Evolutionary conservation across 2,797 vertebrate genomes (phyloP).

Genomic region (Phrynocephalus forsythii): DNA sequence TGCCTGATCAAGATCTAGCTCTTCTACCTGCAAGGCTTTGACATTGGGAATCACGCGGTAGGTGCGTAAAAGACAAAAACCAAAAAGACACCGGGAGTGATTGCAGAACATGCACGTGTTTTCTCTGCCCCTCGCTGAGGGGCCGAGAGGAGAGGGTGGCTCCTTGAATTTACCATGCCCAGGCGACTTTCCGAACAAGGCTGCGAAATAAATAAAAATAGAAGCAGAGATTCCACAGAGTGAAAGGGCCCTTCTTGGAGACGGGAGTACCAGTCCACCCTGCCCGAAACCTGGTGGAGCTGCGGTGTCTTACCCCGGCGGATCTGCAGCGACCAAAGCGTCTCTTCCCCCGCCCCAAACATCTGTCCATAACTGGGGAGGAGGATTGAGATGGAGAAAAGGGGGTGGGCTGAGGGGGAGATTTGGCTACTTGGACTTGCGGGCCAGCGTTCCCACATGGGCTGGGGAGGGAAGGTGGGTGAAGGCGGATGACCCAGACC

Average conservation of each 20-base stretch:
- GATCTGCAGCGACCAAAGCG: neutral
- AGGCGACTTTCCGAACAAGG: neutral
- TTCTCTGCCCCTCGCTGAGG: neutral
- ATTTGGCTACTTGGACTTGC: neutral
- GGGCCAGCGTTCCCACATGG: neutral
- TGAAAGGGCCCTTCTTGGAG: too few species aligned
- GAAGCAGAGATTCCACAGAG: neutral
- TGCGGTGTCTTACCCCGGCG: neutral
- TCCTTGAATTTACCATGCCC: neutral
- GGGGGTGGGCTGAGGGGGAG: neutral
- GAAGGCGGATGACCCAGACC: neutral
- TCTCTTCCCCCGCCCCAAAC: neutral
- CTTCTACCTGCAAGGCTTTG: neutral
- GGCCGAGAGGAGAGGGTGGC: neutral
- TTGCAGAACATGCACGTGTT: neutral
- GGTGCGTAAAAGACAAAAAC: neutral
- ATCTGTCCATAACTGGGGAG: neutral
- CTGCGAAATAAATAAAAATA: neutral
- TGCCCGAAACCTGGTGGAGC: neutral
- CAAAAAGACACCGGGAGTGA: neutral
- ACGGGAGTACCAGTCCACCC: neutral
- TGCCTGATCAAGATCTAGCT: neutral
- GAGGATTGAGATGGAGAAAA: neutral
- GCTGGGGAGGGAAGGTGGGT: neutral
- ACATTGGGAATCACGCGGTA: neutral